Evolutionary conservation across 2,888 invertebrate genomes (phyloP).

Genomic region (Pseudeuparius sepicola): DNA sequence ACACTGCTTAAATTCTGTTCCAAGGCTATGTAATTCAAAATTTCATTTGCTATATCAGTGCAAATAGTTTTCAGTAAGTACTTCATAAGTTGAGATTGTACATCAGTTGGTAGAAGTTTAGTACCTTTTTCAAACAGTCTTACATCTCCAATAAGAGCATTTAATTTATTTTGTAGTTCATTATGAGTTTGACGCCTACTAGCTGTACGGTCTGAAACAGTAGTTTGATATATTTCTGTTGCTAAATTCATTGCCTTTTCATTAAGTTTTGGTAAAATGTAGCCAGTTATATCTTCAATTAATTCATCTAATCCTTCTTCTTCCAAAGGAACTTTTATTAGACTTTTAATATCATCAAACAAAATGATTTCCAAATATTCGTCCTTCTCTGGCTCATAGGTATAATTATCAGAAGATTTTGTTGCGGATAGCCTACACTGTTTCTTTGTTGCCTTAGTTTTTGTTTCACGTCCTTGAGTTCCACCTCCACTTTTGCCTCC

Average conservation of each 20-base stretch:
- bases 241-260: constrained; percentile 57
- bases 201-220: constrained; percentile 60
- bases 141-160: constrained; percentile 62
- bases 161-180: constrained; percentile 74
- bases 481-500: constrained; percentile 87
- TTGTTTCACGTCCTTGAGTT: constrained; percentile 87
- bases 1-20: constrained; percentile 58
- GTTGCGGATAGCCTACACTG: constrained; percentile 49
- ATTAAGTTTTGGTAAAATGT: constrained; percentile 63
- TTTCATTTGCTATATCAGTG: constrained; percentile 68
- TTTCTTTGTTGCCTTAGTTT: constrained; percentile 89
- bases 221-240: constrained; percentile 62
- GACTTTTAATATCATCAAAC: constrained; percentile 54
- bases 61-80: constrained; percentile 79
- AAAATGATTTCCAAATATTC: constrained; percentile 55
- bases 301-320: constrained; percentile 59
- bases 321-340: constrained; percentile 17
- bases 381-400: constrained; percentile 47
- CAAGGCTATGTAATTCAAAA: constrained; percentile 67
- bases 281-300: constrained; percentile 53
- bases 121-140: constrained; percentile 74
- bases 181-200: constrained; percentile 68
- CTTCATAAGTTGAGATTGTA: constrained; percentile 64
- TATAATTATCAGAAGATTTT: constrained; percentile 55
- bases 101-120: constrained; percentile 49